These are phyloP conservation scores for Neodiprion pinetum DNA, from an alignment of 1,140 invertebrate genomes.

Conservation along the genomic window DNA sequence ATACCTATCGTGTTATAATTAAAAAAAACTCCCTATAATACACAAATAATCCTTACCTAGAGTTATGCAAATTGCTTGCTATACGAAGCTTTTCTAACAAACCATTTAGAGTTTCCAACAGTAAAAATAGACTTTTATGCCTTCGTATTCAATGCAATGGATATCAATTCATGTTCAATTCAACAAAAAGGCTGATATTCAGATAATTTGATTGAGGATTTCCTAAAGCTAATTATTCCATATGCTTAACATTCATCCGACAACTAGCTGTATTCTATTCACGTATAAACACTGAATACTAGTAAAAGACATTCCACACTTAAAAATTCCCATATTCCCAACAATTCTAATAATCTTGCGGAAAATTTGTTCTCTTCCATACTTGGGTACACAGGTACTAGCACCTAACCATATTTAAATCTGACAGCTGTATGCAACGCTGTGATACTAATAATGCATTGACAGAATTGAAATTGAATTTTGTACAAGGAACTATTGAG, in stretches of 20 bases:
- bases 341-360: not conserved
- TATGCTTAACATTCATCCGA: not conserved
- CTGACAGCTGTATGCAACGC: not conserved
- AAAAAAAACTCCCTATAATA: not conserved
- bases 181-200: not conserved
- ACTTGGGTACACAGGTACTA: slow-evolving; percentile 1
- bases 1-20: not conserved
- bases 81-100: too few species aligned
- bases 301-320: not conserved
- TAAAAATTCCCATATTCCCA: not conserved
- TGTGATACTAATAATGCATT: not conserved
- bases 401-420: not conserved
- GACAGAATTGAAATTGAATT: not conserved
- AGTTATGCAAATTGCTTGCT: not conserved
- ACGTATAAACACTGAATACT: not conserved
- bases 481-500: not conserved
- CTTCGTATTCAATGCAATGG: not conserved
- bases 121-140: too few species aligned
- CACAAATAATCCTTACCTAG: not conserved
- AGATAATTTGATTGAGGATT: not conserved
- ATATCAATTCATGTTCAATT: not conserved
- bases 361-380: not conserved
- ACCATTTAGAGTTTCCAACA: too few species aligned
- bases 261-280: not conserved
- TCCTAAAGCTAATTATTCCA: not conserved